Evolutionary conservation across 1,140 invertebrate species (phyloP).

Genomic region (Diabrotica virgifera): DNA sequence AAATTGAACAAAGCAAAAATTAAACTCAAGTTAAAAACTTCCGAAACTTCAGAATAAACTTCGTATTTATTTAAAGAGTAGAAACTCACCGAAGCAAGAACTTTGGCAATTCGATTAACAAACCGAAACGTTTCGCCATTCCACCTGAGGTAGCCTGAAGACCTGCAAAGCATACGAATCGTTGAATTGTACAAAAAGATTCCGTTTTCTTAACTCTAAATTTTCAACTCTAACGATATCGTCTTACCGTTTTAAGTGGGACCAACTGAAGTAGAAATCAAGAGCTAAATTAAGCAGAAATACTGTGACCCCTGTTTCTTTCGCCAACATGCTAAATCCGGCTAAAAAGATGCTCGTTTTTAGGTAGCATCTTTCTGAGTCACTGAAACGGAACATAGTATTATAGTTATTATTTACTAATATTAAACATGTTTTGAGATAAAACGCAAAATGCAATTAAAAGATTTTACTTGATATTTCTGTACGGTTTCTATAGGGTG

Average conservation of each 20-base stretch:
- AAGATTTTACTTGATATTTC: background rate
- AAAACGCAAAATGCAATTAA: background rate
- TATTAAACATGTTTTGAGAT: too few relatives aligned
- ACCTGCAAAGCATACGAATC: slow-evolving; percentile 48
- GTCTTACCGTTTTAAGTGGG: slow-evolving; percentile 63
- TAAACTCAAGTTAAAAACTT: too few relatives aligned
- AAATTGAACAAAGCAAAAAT: too few relatives aligned
- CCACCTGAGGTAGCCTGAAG: slow-evolving; percentile 57
- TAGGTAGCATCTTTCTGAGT: too few relatives aligned
- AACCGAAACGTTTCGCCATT: slow-evolving; percentile 58
- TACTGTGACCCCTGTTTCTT: slow-evolving; percentile 88
- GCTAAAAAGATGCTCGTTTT: slow-evolving; percentile 59
- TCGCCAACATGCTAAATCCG: slow-evolving; percentile 83
- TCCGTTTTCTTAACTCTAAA: too few relatives aligned
- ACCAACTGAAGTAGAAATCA: slow-evolving; percentile 70
- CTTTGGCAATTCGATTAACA: slow-evolving; percentile 58
- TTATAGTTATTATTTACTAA: too few relatives aligned
- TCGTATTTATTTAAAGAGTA: too few relatives aligned
- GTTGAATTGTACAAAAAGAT: background rate
- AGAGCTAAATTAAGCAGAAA: slow-evolving; percentile 70
- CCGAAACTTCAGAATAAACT: too few relatives aligned
- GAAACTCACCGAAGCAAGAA: slow-evolving; percentile 58
- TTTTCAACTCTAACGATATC: background rate
- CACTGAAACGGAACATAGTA: too few relatives aligned
- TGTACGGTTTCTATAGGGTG: background rate